Conservation (phyloP, 2,797 vertebrate species). For the Sandelia bainsii region DNA sequence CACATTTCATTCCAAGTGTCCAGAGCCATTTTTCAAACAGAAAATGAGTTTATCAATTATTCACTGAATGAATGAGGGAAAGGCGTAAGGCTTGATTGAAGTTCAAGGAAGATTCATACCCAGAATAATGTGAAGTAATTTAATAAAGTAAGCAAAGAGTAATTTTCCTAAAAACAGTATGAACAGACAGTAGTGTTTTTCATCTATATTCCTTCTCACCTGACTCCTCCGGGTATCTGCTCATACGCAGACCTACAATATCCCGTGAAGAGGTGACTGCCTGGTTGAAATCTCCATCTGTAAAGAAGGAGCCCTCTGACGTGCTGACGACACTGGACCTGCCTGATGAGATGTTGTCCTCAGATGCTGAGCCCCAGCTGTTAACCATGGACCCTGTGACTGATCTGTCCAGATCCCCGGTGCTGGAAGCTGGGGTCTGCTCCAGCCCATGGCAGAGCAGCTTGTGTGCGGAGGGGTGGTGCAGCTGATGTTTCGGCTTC, state of each 20-base stretch:
- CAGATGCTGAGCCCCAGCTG: slow-evolving; percentile 96
- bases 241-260: slow-evolving; percentile 87
- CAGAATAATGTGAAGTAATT: too few relatives aligned
- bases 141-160: too few relatives aligned
- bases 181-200: background rate
- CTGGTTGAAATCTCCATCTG: slow-evolving; percentile 94
- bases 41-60: too few relatives aligned
- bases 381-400: slow-evolving; percentile 97
- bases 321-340: slow-evolving; percentile 93
- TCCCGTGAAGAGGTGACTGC: slow-evolving; percentile 89
- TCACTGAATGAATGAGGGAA: too few relatives aligned
- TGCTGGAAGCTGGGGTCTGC: slow-evolving; percentile 94
- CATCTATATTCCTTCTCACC: slow-evolving; percentile 62
- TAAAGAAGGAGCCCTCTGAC: slow-evolving; percentile 95
- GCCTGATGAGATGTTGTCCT: slow-evolving; percentile 92
- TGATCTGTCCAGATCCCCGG: slow-evolving; percentile 92
- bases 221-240: slow-evolving; percentile 75
- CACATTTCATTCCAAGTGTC: too few relatives aligned
- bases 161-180: background rate
- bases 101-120: too few relatives aligned
- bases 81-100: too few relatives aligned
- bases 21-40: too few relatives aligned
- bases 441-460: slow-evolving; percentile 90
- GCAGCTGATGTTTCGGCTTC: slow-evolving; percentile 77
- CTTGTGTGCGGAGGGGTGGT: slow-evolving; percentile 75